Evolutionary conservation across 2,113 vertebrate species (phyloP), one percentile per base, ranked within the genome.

Genomic region (Lepisosteus oculatus): DNA sequence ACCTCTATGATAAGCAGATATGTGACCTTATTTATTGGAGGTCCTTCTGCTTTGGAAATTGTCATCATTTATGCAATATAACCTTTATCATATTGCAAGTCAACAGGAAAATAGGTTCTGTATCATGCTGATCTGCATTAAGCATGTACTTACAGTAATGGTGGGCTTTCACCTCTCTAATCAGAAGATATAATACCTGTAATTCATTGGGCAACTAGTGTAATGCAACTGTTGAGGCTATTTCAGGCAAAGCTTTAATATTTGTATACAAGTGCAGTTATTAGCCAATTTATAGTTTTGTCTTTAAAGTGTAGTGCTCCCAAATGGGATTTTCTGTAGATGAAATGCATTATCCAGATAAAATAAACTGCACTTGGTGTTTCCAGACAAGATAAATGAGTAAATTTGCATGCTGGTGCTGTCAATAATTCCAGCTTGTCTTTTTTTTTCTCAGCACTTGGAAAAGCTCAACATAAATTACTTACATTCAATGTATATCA

Each of bases 391-490:
- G 72, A 73, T 41, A 43, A 66, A 73, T 68, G 57, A 73, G 42
- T 43, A 44, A 61, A 59, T 66, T 8, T 54, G 59, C 45, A 3
- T 64, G 15, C 61, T 9, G 43, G 43, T 43, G 13, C 44, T 65
- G 61, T 72, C 68, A 63, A 72, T 84, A 65, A 55, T 43, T 43
- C 64, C 43, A 55, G 15, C 3, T 13, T 54, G 2, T 61, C 47
- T 62, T 8, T 51, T 64, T 41, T 51, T 45, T 42, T 56, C 54
- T 61, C 64, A 17, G 72, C 77, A 64, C 73, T 43, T 72, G 73
- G 70, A 51, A 56, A 70, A 82, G 67, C 65, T 67, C 56, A 72
- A 72, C 78, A 79, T 87, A 85, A 80, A 84, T 85, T 74, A 81
- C 65, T 64, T 41, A 57, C 67, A 73, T 76, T 84, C 78, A 71